A percentile compares a stretch with the other conserved stretches of the same genome.
Evolutionary conservation across 2,888 invertebrate species (phyloP).

Genomic region (Heteropelma amictum): DNA sequence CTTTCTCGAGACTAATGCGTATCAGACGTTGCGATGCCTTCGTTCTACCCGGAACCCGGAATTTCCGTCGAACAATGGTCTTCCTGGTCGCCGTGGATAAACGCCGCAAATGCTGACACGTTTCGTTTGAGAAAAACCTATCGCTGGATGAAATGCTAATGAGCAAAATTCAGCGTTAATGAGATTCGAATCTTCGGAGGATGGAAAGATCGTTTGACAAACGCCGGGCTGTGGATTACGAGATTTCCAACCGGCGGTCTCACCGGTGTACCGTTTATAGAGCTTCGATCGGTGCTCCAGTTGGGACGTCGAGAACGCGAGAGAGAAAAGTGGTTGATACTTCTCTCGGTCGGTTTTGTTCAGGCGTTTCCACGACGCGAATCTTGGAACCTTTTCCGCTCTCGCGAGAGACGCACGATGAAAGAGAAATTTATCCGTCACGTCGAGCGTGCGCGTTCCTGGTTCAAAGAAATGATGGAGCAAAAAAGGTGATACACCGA

Average conservation of each 20-base stretch:
- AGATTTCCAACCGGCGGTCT: slow-evolving; percentile 20
- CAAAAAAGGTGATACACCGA: slow-evolving; percentile 5
- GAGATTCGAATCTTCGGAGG: too few relatives aligned
- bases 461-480: slow-evolving; percentile 25
- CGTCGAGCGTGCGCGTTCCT: slow-evolving; percentile 55
- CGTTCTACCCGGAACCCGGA: too few relatives aligned
- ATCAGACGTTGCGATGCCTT: too few relatives aligned
- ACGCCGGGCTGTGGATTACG: too few relatives aligned
- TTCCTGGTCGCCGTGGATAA: too few relatives aligned
- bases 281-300: slow-evolving; percentile 70
- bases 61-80: too few relatives aligned
- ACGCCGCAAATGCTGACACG: too few relatives aligned
- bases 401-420: slow-evolving; percentile 56
- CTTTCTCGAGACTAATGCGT: too few relatives aligned
- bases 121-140: too few relatives aligned
- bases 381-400: slow-evolving; percentile 48
- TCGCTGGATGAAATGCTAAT: too few relatives aligned
- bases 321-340: slow-evolving; percentile 41
- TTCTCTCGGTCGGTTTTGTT: slow-evolving; percentile 56
- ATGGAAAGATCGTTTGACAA: too few relatives aligned
- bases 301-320: slow-evolving; percentile 65
- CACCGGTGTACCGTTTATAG: slow-evolving; percentile 70
- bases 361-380: slow-evolving; percentile 41
- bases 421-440: slow-evolving; percentile 75
- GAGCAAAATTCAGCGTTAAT: too few relatives aligned